Base-by-base conservation (phyloP, 2,797 vertebrate genomes). In the Anguilla obscura region DNA sequence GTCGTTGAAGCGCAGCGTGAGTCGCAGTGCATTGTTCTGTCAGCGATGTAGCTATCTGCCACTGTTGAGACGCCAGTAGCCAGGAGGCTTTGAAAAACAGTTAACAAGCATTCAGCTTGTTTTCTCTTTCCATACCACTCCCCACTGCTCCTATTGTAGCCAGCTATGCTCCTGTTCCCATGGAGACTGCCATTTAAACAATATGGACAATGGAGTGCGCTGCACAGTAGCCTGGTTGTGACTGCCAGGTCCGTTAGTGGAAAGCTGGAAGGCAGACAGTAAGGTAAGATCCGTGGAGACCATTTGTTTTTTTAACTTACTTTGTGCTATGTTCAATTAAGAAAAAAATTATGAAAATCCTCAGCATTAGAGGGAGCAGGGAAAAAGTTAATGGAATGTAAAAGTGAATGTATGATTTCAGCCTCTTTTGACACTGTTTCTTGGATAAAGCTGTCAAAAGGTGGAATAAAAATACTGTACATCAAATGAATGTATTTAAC, bases 151-250 rank as follows among this genome's bases (percentile, higher is more conserved):
- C 45, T 48, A 82, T 82, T 50, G 40, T 50, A 9, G 79, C 6
- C 40, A 82, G 79, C 79, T 48, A 82, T 12, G 79, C 79, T 82
- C 45, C n/a, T 48, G 79, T 82, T 50, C 4, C 79, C 45, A 82
- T 48, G 45, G 79, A 82, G 79, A 82, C 45, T 50, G 40, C 45
- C 79, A 48, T 48, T 82, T 48, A 82, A 82, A 82, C 79, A 82
- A 50, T 9, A 9, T 48, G 14, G 45, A 82, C 79, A 82, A 82
- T 82, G 21, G 45, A 48, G 45, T 45, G 18, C 45, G 45, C 16
- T n/a, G 79, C 74, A 79, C 74, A 45, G 74, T 40, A 45, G 74
- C 36, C 79, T 82, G 45, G 79, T 52, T 50, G 5, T 82, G 79
- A 76, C 74, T 76, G 40, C 79, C 45, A n/a, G 6, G 40, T 48